phyloP scores from a whole-genome alignment of 35 echinoderm and acorn worm species.

The Apostichopus japonicus region DNA sequence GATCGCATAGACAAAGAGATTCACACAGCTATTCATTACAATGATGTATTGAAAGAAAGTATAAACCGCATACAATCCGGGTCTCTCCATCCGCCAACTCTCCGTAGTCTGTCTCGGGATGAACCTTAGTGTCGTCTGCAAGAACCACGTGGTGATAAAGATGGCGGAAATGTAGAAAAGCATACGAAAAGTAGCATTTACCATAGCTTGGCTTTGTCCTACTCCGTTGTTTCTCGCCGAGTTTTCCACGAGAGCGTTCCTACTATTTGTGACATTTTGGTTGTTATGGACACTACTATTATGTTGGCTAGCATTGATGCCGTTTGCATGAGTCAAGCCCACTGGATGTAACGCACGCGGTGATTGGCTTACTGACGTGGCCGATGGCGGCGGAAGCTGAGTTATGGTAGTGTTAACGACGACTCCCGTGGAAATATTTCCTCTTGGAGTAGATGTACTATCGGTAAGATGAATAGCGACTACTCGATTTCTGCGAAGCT shows the following conservation, averaged over 20 bases:
- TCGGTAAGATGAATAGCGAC: neutral
- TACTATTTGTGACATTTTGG: neutral
- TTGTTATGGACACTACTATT: neutral
- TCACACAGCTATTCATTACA: neutral
- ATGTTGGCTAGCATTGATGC: no score
- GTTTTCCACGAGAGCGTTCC: neutral
- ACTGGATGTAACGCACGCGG: no score
- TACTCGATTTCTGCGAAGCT: neutral
- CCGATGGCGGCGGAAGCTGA: neutral
- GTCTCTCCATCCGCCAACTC: neutral
- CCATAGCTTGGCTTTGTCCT: neutral
- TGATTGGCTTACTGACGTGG: no score
- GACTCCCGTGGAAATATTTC: neutral
- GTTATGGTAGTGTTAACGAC: neutral
- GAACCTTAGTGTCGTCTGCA: neutral
- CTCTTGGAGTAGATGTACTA: neutral
- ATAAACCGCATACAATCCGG: slow-evolving; percentile 4
- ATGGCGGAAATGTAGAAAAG: neutral
- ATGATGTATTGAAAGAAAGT: neutral
- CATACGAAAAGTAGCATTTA: slow-evolving; percentile 35
- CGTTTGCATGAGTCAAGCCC: no score
- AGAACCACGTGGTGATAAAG: neutral
- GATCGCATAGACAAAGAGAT: slow-evolving; percentile 12
- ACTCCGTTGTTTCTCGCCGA: neutral
- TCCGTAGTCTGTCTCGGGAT: neutral